phyloP scores from a whole-genome alignment of 2,888 invertebrate species.

The Dusona sp. region DNA sequence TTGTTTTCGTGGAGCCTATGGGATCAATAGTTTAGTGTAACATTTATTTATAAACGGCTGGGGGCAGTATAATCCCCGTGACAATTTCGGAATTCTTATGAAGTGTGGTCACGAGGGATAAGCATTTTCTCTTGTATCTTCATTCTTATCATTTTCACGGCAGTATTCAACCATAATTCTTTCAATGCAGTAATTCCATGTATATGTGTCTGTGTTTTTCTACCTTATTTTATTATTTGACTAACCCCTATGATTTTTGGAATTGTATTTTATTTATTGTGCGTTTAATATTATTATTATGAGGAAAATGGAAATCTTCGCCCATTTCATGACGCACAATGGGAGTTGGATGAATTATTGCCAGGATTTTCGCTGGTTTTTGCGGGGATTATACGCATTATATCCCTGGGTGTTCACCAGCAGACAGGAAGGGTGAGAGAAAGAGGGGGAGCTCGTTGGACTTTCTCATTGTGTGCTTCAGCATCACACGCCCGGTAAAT shows the following conservation, averaged over 20 bases:
- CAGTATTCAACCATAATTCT: background rate
- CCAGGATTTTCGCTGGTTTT: slow-evolving; percentile 65
- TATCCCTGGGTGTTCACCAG: slow-evolving; percentile 55
- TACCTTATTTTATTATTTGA: slow-evolving; percentile 6
- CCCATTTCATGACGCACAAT: slow-evolving; percentile 54
- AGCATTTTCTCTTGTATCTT: too few species aligned
- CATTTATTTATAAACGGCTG: too few species aligned
- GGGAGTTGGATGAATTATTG: slow-evolving; percentile 62
- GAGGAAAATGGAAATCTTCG: slow-evolving; percentile 46
- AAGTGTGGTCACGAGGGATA: too few species aligned
- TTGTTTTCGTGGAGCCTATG: too few species aligned
- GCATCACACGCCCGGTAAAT: slow-evolving; percentile 63
- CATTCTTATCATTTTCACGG: too few species aligned
- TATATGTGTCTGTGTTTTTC: background rate
- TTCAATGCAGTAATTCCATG: background rate
- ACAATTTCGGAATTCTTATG: too few species aligned
- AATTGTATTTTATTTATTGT: slow-evolving; percentile 27
- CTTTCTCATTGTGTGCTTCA: slow-evolving; percentile 62
- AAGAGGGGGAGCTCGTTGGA: slow-evolving; percentile 20
- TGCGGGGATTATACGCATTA: slow-evolving; percentile 67
- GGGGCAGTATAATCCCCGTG: too few species aligned
- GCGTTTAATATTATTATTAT: slow-evolving; percentile 51
- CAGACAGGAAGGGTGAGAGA: slow-evolving; percentile 44
- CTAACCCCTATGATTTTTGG: background rate
- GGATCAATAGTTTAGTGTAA: too few species aligned